A percentile compares a stretch with the other conserved stretches of the same genome.
These are phyloP conservation scores for Nasonia vitripennis DNA, from an alignment of 1,140 invertebrate species.

Conservation along the genomic window DNA sequence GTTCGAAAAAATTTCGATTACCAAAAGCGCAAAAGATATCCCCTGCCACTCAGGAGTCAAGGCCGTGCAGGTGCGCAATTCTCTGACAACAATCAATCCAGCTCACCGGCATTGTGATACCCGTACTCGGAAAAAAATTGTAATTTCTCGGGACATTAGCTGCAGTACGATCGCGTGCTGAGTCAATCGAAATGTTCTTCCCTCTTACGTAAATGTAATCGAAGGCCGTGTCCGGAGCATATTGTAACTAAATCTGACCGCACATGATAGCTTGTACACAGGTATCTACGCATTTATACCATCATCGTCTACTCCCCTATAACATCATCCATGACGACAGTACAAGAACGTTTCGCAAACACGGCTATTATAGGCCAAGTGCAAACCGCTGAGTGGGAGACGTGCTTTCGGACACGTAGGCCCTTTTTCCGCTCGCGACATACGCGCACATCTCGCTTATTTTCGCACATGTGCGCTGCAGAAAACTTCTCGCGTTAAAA, in stretches of 20 bases:
- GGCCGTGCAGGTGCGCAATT: neutral
- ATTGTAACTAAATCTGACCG: neutral
- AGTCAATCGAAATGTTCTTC: conserved; percentile 22
- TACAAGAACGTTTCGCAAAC: too few species aligned
- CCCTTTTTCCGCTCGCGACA: neutral
- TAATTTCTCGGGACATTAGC: neutral
- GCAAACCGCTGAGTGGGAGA: neutral
- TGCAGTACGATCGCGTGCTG: neutral
- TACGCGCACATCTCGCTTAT: neutral
- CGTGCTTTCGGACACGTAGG: neutral
- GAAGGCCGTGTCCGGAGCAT: neutral
- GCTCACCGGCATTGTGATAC: neutral
- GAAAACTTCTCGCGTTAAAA: neutral
- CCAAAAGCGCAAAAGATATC: too few species aligned
- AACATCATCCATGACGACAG: neutral
- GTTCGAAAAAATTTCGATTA: too few species aligned
- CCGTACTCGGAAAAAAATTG: neutral
- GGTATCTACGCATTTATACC: neutral
- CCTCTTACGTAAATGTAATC: conserved; percentile 23
- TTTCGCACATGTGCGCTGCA: neutral
- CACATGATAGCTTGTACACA: neutral
- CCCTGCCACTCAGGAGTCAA: too few species aligned
- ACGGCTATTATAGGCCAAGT: too few species aligned
- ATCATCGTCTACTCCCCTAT: neutral
- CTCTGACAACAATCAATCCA: too few species aligned